These are phyloP conservation scores for Isotomurus palustris DNA, from an alignment of 2,888 invertebrate species.

Conservation along the genomic window DNA sequence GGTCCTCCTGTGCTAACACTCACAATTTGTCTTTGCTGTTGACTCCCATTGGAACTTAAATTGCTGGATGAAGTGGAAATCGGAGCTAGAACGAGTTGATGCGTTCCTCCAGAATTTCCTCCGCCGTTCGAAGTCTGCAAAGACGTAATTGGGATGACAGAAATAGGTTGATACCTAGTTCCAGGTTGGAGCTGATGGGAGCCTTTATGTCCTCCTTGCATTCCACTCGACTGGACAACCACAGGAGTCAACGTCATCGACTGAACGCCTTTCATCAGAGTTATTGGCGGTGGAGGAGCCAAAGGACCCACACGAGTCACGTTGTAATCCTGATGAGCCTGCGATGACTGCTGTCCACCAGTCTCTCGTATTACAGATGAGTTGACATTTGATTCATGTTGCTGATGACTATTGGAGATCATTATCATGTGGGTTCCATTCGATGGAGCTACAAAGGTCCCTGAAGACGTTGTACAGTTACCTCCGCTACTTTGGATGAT, in stretches of 20 bases:
- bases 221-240: conserved; percentile 31
- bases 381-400: conserved; percentile 12
- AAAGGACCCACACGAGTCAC: conserved; percentile 12
- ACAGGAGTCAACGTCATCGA: conserved; percentile 43
- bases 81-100: conserved; percentile 40
- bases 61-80: not conserved
- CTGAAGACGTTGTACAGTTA: not conserved
- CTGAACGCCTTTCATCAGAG: conserved; percentile 37
- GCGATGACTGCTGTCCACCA: conserved; percentile 29
- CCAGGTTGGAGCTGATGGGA: conserved; percentile 32
- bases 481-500: not conserved
- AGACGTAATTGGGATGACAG: conserved; percentile 33
- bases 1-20: not conserved
- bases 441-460: conserved; percentile 1
- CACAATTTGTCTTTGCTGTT: not conserved
- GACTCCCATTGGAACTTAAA: not conserved
- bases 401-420: conserved; percentile 27
- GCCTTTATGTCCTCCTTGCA: conserved; percentile 3
- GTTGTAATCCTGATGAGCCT: conserved; percentile 10
- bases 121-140: conserved; percentile 12
- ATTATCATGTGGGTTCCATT: conserved; percentile 34
- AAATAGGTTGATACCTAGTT: conserved; percentile 33
- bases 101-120: conserved; percentile 3
- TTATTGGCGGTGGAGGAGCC: conserved; percentile 36
- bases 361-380: conserved; percentile 40